Evolutionary conservation across 2,797 vertebrate species (phyloP).

Genomic region (Spheniscus humboldti): DNA sequence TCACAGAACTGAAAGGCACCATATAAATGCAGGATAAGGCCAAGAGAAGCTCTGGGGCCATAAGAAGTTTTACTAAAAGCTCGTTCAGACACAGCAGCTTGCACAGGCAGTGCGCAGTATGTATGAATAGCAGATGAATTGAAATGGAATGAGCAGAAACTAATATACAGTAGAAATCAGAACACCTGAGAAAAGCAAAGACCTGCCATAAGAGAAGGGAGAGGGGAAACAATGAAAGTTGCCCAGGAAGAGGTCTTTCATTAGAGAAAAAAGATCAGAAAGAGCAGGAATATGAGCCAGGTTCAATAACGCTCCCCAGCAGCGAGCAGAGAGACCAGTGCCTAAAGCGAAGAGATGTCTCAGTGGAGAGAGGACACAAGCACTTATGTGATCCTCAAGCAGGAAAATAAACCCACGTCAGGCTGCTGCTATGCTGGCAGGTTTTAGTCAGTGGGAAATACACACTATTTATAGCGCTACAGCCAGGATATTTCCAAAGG

Average conservation of each 20-base stretch:
- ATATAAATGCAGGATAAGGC: neutral
- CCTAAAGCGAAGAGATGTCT: neutral
- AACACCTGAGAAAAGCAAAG: neutral
- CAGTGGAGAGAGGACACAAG: neutral
- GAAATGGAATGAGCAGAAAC: neutral
- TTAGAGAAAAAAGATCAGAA: neutral
- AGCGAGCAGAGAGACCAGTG: neutral
- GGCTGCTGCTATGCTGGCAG: conserved; percentile 13
- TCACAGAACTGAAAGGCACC: neutral
- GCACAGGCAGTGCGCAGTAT: neutral
- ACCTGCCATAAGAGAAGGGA: neutral
- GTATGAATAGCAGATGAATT: neutral
- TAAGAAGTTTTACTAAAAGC: neutral
- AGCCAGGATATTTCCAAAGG: neutral
- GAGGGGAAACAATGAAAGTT: neutral
- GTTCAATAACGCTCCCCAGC: neutral
- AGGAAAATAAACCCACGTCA: neutral
- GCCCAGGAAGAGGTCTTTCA: neutral
- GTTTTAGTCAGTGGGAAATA: conserved; percentile 41
- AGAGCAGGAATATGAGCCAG: neutral
- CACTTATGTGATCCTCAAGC: conserved; percentile 10
- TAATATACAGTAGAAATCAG: neutral
- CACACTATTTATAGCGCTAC: conserved; percentile 23
- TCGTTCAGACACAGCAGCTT: neutral
- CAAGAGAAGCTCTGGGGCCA: neutral